Base-by-base conservation (phyloP, 2,797 vertebrate genomes). In the Neopelma chrysocephalum region DNA sequence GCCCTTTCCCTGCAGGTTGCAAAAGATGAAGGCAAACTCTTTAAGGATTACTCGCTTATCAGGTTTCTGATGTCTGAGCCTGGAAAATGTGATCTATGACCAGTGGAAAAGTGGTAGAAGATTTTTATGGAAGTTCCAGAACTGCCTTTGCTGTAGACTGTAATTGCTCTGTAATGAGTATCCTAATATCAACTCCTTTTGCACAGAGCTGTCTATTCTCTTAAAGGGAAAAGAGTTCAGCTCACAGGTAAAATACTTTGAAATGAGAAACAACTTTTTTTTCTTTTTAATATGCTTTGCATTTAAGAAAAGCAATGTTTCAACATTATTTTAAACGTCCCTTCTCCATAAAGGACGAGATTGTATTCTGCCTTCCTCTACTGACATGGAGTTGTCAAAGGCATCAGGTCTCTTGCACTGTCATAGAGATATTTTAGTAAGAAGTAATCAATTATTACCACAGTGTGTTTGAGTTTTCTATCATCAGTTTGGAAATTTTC, bases 71-170 rank as follows among this genome's bases (percentile, higher is more conserved):
- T 96, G 92, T 93, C 58, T 96, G 32, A 94, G 90, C 79, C 50
- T 92, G 81, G 88, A 93, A 96, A 96, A 94, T 92, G 75, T 85
- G 96, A 96, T 95, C 92, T 95, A 25, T 93, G 95, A 89, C 95
- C 87, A 92, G 76, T 78, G 72, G 76, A 91, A 90, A 94, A 92
- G 81, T 89, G 75, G 65, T 36, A 95, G 87, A 96, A 95, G 89
- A 95, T 90, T 93, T 94, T 88, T 51, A 73, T 92, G 90, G 76
- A 89, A 88, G 84, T 92, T 94, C 75, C 92, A 92, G 62, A 78
- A 85, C 86, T 81, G 69, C 65, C 72, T 93, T 94, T 77, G 15
- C 92, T 76, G 32, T 88, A 87, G 83, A 71, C 25, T 34, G 21
- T 93, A 92, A 93, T 90, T 96, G 70, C 60, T 32, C 64, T 87